Evolutionary conservation across 2,888 invertebrate species (phyloP).

Genomic region (Branchipolynoe longqiensis): DNA sequence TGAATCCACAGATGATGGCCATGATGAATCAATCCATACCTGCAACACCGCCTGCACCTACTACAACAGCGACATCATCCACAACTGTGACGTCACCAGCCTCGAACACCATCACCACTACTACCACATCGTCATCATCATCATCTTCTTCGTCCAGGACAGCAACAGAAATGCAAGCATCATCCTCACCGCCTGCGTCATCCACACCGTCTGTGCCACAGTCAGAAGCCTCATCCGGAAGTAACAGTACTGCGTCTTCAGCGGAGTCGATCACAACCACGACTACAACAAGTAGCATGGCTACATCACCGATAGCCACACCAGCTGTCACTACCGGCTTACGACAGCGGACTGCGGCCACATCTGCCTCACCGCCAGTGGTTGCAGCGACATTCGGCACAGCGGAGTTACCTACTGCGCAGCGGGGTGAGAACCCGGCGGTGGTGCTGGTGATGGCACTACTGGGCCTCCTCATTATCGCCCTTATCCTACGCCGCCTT

Average conservation of each 20-base stretch:
- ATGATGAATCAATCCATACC: constrained; percentile 55
- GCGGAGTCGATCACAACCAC: background rate
- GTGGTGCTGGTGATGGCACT: constrained; percentile 42
- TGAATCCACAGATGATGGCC: constrained; percentile 42
- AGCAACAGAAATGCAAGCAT: background rate
- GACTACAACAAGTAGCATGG: background rate
- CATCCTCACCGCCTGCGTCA: background rate
- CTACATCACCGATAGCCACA: constrained; percentile 17
- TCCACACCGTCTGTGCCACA: background rate
- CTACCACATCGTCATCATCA: background rate
- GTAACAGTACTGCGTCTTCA: background rate
- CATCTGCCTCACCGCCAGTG: background rate
- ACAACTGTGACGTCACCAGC: background rate
- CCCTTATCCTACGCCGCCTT: constrained; percentile 47
- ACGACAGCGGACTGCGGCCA: background rate
- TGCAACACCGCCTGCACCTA: background rate
- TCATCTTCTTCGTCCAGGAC: background rate
- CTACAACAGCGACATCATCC: background rate
- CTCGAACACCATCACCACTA: background rate
- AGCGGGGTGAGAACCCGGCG: constrained; percentile 41
- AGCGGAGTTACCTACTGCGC: background rate
- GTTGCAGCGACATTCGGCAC: background rate
- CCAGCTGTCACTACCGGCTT: background rate
- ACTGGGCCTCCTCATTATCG: constrained; percentile 49
- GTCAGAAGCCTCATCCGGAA: background rate